Conservation (phyloP, 2,888 invertebrate genomes). For the Dynastes hyllus region DNA sequence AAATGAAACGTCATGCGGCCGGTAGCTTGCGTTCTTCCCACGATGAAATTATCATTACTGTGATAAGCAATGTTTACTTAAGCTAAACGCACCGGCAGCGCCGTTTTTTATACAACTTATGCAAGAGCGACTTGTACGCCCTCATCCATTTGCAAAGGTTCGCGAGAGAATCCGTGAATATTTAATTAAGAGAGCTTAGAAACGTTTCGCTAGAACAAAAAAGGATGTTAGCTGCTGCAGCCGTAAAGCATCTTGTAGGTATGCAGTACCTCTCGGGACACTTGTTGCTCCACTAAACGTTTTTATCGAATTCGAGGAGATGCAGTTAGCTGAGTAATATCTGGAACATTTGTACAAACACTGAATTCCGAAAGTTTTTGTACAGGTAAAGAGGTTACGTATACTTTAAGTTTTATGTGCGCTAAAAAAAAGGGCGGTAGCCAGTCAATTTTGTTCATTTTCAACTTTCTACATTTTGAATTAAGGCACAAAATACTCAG, state of each 20-base stretch:
- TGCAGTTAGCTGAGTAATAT: no score
- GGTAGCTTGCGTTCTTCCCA: slow-evolving; percentile 6
- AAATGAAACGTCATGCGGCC: neutral
- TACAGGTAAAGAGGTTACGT: no score
- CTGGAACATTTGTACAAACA: no score
- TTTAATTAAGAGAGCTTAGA: slow-evolving; percentile 7
- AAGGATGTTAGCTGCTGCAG: neutral
- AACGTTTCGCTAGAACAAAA: slow-evolving; percentile 4
- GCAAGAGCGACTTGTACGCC: neutral
- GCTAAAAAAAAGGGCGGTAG: no score
- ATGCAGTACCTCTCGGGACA: neutral
- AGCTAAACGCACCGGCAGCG: neutral
- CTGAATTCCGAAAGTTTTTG: no score
- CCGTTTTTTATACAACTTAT: neutral
- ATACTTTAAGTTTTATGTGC: no score
- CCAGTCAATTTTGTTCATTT: no score
- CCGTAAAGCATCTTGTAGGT: neutral
- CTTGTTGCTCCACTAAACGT: slow-evolving; percentile 2
- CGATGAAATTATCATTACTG: slow-evolving; percentile 10
- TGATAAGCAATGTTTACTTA: slow-evolving; percentile 1
- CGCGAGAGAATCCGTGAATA: slow-evolving; percentile 1
- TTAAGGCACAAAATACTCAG: no score
- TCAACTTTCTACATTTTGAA: no score
- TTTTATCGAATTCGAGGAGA: neutral
- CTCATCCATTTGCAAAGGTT: neutral